Evolutionary conservation across 2,113 vertebrate genomes (phyloP), one percentile per base, ranked within the genome.

Genomic region (Pterophyllum scalare): DNA sequence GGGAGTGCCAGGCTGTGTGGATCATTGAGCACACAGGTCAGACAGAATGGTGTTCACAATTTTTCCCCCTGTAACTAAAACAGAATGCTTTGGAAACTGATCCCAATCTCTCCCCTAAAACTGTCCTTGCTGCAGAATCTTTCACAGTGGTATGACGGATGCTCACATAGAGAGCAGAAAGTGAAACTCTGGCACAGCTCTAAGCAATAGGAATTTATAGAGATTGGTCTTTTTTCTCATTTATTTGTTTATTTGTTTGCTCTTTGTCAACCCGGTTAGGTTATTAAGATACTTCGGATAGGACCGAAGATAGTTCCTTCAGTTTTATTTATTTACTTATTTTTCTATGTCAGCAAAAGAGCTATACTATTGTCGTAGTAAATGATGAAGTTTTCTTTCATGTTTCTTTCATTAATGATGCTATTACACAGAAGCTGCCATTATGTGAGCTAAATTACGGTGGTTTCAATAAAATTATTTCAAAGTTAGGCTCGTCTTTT

Each of bases 121-220:
- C 17, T 74, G 79, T 31, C 87, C 20, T 35, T 77, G 67, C 52
- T 75, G 79, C 70, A 82, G 60, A 82, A 77, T 79, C 56, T 60
- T 79, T 28, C 46, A 67, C 56, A 59, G 12, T 3, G 58, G 12
- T 22, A 24, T 35, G 28, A 31, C 15, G 3, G 59, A 61, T 17
- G 31, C 19, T 19, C 33, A 62, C 31, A 33, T 2, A 19, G 19
- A 5, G 58, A 59, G 11, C 80, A 64, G 7, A 6, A 12, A 22
- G 46, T 46, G 54, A 74, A 58, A 24, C 31, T 46, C 24, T 67
- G 10, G 35, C 26, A 75, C 52, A 62, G 59, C 22, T 59, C 46
- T 40, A n/a, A 52, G 10, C 26, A 52, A 72, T 31, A 26, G 17
- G 67, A 54, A 52, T 70, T 7, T 24, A 49, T 49, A 13, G 2